A percentile compares a stretch with the other conserved stretches of the same genome.
Conservation (phyloP, 1,140 invertebrate species). For the Drosophila nannoptera region DNA sequence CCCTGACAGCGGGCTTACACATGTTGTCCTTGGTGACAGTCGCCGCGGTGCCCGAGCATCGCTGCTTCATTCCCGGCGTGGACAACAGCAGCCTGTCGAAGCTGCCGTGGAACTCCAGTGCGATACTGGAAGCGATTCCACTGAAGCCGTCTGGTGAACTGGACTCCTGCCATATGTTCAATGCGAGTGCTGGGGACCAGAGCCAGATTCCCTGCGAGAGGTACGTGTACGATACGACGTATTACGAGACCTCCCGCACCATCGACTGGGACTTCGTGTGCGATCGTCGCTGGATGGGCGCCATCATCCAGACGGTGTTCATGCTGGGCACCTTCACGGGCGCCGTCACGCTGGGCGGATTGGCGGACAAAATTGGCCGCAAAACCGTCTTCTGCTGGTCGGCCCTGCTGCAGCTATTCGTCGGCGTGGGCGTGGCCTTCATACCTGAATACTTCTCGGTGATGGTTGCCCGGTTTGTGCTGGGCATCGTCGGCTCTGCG, state of each 20-base stretch:
- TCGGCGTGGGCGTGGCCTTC: slow-evolving; percentile 87
- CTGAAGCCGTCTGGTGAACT: slow-evolving; percentile 78
- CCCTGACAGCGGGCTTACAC: slow-evolving; percentile 87
- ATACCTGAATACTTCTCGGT: slow-evolving; percentile 87
- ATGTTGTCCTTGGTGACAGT: slow-evolving; percentile 89
- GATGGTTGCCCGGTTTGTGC: slow-evolving; percentile 84
- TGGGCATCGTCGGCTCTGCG: slow-evolving; percentile 90
- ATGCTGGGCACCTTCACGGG: slow-evolving; percentile 95
- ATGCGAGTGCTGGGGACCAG: slow-evolving; percentile 77
- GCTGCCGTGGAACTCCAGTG: slow-evolving; percentile 81
- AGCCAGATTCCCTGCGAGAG: slow-evolving; percentile 80
- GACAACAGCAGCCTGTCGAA: slow-evolving; percentile 80
- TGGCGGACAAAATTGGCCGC: slow-evolving; percentile 92
- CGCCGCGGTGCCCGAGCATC: slow-evolving; percentile 87
- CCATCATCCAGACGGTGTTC: slow-evolving; percentile 88
- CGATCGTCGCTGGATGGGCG: slow-evolving; percentile 87
- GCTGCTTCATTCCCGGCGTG: slow-evolving; percentile 83
- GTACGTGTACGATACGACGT: slow-evolving; percentile 87
- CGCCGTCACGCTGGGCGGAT: slow-evolving; percentile 88
- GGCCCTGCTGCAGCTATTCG: slow-evolving; percentile 84
- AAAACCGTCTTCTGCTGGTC: slow-evolving; percentile 90
- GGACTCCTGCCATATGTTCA: slow-evolving; percentile 82
- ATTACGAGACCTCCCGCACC: slow-evolving; percentile 84
- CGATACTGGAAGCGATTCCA: slow-evolving; percentile 81
- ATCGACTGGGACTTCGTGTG: slow-evolving; percentile 94